Evolutionary conservation across 2,888 invertebrate genomes (phyloP).

Genomic region (Erebia ligea): DNA sequence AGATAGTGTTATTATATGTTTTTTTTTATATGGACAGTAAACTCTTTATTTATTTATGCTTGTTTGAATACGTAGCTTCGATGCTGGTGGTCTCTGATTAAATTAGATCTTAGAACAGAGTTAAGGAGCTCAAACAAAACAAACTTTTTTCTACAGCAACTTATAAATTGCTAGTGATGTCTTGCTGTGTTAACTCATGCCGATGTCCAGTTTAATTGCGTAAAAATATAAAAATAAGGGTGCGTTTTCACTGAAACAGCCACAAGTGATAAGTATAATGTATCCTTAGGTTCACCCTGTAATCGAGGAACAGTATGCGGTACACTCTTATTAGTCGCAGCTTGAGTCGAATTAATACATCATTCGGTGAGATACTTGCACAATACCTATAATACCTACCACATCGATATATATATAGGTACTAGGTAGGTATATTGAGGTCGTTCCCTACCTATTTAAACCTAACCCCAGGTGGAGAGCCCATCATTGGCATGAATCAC

Average conservation of each 20-base stretch:
- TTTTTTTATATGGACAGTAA: background rate
- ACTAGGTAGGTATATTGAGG: too few species aligned
- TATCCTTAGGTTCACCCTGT: too few species aligned
- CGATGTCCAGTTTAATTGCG: conserved; percentile 6
- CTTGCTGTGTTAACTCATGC: conserved; percentile 16
- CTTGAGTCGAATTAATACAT: too few species aligned
- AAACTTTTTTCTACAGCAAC: conserved; percentile 38
- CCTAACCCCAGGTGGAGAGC: too few species aligned
- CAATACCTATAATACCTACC: too few species aligned
- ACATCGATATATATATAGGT: too few species aligned
- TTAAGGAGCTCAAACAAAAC: conserved; percentile 5
- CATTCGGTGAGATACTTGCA: too few species aligned
- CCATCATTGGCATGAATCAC: too few species aligned
- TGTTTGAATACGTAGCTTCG: background rate
- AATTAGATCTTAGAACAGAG: background rate
- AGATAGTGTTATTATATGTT: background rate
- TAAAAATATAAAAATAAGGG: conserved; percentile 1
- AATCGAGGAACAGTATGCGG: too few species aligned
- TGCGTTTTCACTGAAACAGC: background rate
- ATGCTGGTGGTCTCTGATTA: conserved; percentile 13
- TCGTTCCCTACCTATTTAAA: too few species aligned
- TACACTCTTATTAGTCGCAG: too few species aligned
- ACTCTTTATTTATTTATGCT: background rate
- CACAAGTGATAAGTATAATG: background rate
- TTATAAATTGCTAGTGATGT: conserved; percentile 29